Conservation (phyloP, 1,140 invertebrate genomes). For the Drosophila athabasca region DNA sequence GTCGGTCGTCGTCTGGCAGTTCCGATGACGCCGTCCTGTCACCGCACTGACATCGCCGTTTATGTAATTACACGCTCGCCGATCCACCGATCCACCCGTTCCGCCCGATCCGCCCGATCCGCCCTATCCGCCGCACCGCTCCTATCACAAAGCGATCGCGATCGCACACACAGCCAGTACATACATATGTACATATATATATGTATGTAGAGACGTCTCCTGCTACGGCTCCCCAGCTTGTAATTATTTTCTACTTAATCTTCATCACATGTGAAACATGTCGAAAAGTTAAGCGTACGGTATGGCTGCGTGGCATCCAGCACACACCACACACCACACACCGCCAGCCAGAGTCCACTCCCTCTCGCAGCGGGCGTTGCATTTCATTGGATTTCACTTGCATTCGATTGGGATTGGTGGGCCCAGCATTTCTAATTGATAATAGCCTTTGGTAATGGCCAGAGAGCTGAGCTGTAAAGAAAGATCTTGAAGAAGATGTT, state of each 20-base stretch:
- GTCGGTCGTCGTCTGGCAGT: conserved; percentile 22
- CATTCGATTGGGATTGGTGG: conserved; percentile 16
- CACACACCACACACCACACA: conserved; percentile 17
- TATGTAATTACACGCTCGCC: conserved; percentile 69
- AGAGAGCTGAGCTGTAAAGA: conserved; percentile 34
- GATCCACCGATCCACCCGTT: not conserved
- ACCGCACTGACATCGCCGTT: conserved; percentile 77
- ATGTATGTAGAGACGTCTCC: not conserved
- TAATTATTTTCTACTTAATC: conserved; percentile 82
- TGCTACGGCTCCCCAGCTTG: conserved; percentile 47
- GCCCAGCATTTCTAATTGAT: conserved; percentile 45
- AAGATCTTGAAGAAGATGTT: conserved; percentile 35
- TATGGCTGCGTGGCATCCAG: conserved; percentile 63
- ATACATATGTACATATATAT: not conserved
- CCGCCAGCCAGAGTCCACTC: not conserved
- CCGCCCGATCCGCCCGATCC: too few relatives aligned
- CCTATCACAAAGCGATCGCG: conserved; percentile 67
- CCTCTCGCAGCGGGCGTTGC: conserved; percentile 22
- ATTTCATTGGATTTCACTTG: conserved; percentile 25
- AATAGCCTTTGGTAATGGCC: conserved; percentile 36
- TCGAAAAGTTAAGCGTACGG: conserved; percentile 78
- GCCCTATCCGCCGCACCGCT: not conserved
- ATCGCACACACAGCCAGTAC: conserved; percentile 37
- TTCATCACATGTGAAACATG: conserved; percentile 80
- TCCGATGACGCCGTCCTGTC: conserved; percentile 75